A percentile compares a stretch with the other conserved stretches of the same genome.
Evolutionary conservation across 30 jellyfish, hydroid and myxozoan genomes (phyloP).

Genomic region (Rhopilema esculentum): DNA sequence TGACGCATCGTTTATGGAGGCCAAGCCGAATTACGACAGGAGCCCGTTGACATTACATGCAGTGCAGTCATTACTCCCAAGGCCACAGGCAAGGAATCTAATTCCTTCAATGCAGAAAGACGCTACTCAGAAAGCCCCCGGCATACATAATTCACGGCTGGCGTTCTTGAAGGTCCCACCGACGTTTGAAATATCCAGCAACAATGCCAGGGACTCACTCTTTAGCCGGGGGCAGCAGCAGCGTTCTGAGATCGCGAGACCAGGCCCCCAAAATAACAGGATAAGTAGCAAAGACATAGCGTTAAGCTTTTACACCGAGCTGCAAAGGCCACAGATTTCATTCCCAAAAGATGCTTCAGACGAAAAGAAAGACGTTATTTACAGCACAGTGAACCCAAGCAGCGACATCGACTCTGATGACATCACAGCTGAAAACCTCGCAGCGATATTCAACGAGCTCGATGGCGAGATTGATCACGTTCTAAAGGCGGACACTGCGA

Average conservation of each 20-base stretch:
- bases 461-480: slow-evolving; percentile 55
- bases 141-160: neutral
- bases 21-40: slow-evolving; percentile 64
- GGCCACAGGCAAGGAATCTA: slow-evolving; percentile 13
- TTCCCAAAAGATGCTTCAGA: slow-evolving; percentile 10
- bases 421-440: slow-evolving; percentile 79
- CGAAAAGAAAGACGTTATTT: slow-evolving; percentile 48
- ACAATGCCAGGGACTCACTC: no score
- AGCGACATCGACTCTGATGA: slow-evolving; percentile 66
- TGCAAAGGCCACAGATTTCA: slow-evolving; percentile 9
- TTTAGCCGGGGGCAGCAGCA: neutral
- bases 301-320: slow-evolving; percentile 24
- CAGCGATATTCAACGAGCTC: slow-evolving; percentile 73
- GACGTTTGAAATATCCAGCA: neutral
- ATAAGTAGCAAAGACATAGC: slow-evolving; percentile 7
- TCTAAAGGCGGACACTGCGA: slow-evolving; percentile 32
- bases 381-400: slow-evolving; percentile 23
- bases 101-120: slow-evolving; percentile 5
- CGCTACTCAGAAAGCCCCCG: neutral
- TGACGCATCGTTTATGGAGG: slow-evolving; percentile 82
- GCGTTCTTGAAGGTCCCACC: neutral
- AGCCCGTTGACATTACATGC: slow-evolving; percentile 65
- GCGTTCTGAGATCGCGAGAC: slow-evolving; percentile 42
- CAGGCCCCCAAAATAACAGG: neutral
- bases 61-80: slow-evolving; percentile 58